These are phyloP conservation scores for Saimiri boliviensis DNA, from an alignment of 2,113 vertebrate species.

Conservation along the genomic window DNA sequence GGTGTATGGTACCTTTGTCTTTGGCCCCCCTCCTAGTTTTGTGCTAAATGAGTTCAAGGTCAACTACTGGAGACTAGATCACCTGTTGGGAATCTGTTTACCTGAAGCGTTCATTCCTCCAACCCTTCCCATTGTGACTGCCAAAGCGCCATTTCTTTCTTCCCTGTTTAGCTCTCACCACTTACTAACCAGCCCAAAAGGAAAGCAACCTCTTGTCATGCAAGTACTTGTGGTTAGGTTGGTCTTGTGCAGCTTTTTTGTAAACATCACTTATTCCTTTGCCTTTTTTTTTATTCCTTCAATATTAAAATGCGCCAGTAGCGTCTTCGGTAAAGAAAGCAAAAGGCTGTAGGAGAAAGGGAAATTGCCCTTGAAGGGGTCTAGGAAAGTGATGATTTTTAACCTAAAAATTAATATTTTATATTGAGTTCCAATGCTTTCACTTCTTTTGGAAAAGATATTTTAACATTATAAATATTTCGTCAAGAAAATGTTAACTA, in stretches of 20 bases:
- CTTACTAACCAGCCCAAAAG: neutral
- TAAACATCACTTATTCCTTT: neutral
- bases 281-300: neutral
- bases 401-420: neutral
- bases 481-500: neutral
- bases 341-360: neutral
- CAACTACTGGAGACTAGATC: constrained; percentile 24
- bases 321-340: constrained; percentile 44
- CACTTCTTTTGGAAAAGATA: neutral
- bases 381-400: neutral
- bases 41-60: constrained; percentile 76
- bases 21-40: neutral
- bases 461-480: constrained; percentile 3
- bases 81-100: neutral
- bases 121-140: no score
- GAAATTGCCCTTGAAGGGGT: neutral
- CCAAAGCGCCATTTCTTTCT: neutral
- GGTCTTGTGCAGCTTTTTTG: neutral
- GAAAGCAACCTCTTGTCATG: neutral
- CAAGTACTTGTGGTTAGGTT: neutral
- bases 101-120: neutral
- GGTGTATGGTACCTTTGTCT: neutral
- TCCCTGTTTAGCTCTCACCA: neutral
- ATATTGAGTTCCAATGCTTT: neutral
- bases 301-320: neutral